Base-by-base conservation (phyloP, 92 coral and sea anemone species). In the Micromussa lordhowensis region DNA sequence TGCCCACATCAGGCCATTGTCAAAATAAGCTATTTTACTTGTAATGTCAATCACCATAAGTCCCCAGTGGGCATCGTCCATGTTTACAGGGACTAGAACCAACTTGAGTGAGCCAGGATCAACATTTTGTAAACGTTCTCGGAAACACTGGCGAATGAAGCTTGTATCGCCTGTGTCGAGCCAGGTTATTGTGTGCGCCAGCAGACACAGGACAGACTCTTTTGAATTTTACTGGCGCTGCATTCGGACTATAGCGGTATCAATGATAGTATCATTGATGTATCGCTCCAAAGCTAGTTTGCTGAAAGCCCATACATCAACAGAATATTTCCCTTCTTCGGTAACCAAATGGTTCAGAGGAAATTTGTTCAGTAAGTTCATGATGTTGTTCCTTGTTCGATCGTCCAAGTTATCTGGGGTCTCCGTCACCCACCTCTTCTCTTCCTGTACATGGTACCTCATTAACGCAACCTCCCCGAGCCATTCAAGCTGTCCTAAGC, bases 161-260 rank as follows among this genome's bases (percentile, higher is more conserved):
- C 63, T 29, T 24, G 32, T 63, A 63, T 88, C 87, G 0, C 72
- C 78, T 34, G 91, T 34, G 38, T 69, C 32, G 31, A 82, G 80
- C 91, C 91, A 88, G 38, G 87, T 75, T 13, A 76, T 82, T 9
- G 88, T 81, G 35, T 88, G 87, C 4, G 84, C 83, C 21, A 83
- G 91, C 5, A 88, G 87, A 59, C 82, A 88, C 51, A 88, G 81
- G 19, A 73, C 68, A 73, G 76, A 44, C 1, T 82, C 78, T 1
- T 68, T 71, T 11, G 22, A 68, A 68, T 40, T 44, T 14, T 22
- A 68, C 21, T 68, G 38, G 18, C 78, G 49, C 8, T 78, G 90
- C 31, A 79, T 17, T n/a, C 71, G 21, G 4, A 86, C 85, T 14
- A 79, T 48, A 31, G 75, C 77, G 22, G 80, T 32, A 22, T 88